These are phyloP conservation scores for Agrypnia vestita DNA, from an alignment of 1,140 invertebrate genomes.

Conservation along the genomic window DNA sequence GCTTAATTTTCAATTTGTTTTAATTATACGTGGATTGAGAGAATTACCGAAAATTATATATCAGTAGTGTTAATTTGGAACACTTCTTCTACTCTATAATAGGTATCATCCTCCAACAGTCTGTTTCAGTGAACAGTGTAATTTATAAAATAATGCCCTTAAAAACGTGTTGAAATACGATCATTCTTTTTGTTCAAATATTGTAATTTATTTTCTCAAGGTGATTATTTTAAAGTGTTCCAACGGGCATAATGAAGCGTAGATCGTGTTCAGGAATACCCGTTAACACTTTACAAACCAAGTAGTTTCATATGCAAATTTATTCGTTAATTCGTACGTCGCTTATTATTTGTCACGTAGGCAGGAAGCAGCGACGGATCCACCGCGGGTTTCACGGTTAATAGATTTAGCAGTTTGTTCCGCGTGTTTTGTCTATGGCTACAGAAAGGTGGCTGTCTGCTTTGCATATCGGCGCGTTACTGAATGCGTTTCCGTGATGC, in stretches of 20 bases:
- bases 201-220: too few relatives aligned
- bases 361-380: slow-evolving; percentile 39
- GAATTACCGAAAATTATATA: too few relatives aligned
- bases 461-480: slow-evolving; percentile 41
- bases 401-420: slow-evolving; percentile 52
- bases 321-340: slow-evolving; percentile 55
- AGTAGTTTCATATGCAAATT: slow-evolving; percentile 52
- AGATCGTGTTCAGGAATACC: slow-evolving; percentile 17
- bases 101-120: too few relatives aligned
- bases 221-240: slow-evolving; percentile 16
- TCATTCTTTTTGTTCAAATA: background rate
- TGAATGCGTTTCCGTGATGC: slow-evolving; percentile 44
- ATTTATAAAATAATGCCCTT: too few relatives aligned
- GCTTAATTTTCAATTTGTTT: too few relatives aligned
- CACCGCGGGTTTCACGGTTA: slow-evolving; percentile 48
- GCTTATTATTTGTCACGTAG: slow-evolving; percentile 60
- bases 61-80: too few relatives aligned
- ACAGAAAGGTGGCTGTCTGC: slow-evolving; percentile 33
- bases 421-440: slow-evolving; percentile 36
- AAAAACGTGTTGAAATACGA: background rate
- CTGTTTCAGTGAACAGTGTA: too few relatives aligned
- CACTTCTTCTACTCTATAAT: too few relatives aligned
- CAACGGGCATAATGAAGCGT: slow-evolving; percentile 6
- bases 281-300: slow-evolving; percentile 19
- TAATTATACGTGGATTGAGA: too few relatives aligned